Conservation (phyloP, 2,888 invertebrate species). For the Ceramica pisi region DNA sequence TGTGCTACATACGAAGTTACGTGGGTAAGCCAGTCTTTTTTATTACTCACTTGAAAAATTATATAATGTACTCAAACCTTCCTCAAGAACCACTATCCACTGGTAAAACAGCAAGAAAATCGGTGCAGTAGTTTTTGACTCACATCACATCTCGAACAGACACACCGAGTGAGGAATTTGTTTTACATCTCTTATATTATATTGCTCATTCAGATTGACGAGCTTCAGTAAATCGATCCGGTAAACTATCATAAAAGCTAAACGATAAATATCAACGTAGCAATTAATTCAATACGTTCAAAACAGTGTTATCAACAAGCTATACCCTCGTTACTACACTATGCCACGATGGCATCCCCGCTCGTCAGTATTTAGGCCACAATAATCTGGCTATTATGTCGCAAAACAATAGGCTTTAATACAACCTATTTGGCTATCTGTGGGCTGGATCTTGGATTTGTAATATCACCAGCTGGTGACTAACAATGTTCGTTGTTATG, state of each 20-base stretch:
- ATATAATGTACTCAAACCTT: no score
- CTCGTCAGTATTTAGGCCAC: conserved; percentile 47
- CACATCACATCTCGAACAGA: no score
- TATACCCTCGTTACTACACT: background rate
- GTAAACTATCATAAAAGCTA: background rate
- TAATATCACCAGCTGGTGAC: conserved; percentile 25
- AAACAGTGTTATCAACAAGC: conserved; percentile 13
- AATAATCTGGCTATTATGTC: conserved; percentile 66
- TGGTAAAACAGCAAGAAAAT: no score
- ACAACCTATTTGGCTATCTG: conserved; percentile 55
- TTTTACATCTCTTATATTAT: background rate
- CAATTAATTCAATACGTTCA: conserved; percentile 8
- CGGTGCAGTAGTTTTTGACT: no score
- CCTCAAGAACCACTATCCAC: no score
- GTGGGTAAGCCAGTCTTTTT: no score
- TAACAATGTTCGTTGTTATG: conserved; percentile 23
- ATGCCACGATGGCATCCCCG: conserved; percentile 13
- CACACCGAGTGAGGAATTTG: no score
- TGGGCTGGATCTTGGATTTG: conserved; percentile 46
- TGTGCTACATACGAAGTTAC: no score
- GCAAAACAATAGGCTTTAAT: conserved; percentile 60
- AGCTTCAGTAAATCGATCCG: background rate
- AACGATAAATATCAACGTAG: conserved; percentile 1
- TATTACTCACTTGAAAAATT: no score
- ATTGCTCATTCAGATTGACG: background rate